These are phyloP conservation scores for Oreochromis spilurus DNA, from an alignment of 2,113 vertebrate genomes.

Conservation along the genomic window DNA sequence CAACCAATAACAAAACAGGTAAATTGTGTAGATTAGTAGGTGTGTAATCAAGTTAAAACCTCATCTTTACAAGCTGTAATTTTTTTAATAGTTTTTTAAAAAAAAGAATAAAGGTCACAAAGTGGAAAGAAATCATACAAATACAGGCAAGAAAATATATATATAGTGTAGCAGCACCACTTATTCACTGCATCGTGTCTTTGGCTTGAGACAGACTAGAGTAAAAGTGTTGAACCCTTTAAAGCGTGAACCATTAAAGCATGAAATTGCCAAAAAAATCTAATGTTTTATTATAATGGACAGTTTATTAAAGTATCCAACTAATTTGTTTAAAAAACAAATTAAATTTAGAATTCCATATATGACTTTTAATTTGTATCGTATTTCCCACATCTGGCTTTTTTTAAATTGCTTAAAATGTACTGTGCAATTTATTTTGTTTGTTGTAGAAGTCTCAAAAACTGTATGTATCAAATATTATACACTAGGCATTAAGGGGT, in stretches of 20 bases:
- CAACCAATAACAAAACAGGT: background rate
- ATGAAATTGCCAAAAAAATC: rapidly evolving
- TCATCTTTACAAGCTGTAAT: background rate
- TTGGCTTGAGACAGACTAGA: background rate
- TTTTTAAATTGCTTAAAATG: background rate
- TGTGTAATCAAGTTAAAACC: background rate
- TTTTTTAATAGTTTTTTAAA: background rate
- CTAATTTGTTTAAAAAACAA: background rate
- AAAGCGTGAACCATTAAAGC: rapidly evolving
- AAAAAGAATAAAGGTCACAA: background rate
- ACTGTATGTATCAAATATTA: background rate
- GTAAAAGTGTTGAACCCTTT: background rate
- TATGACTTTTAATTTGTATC: background rate
- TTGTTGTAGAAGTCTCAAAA: background rate
- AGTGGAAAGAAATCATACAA: background rate
- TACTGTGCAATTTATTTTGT: background rate
- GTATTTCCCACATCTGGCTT: background rate
- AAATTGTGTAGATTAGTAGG: background rate
- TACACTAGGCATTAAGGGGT: background rate
- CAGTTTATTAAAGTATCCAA: background rate
- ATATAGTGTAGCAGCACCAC: rapidly evolving
- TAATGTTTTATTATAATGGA: background rate
- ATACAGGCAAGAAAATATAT: background rate
- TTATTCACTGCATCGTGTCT: background rate
- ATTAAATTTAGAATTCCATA: background rate